phyloP scores from a whole-genome alignment of 2,888 invertebrate species.

The Acrobasis consociella region DNA sequence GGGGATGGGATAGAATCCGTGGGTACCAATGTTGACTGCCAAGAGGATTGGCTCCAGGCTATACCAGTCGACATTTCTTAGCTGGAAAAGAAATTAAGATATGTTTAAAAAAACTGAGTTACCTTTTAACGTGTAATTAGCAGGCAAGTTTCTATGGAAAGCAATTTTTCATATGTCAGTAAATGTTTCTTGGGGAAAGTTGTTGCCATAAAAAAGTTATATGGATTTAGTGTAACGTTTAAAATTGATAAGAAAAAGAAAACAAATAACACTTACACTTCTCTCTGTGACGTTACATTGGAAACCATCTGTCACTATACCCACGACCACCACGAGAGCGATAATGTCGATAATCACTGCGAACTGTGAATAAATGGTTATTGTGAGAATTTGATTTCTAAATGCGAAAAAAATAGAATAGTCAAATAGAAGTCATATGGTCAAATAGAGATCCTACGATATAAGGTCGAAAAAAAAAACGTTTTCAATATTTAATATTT shows the following conservation, averaged over 20 bases:
- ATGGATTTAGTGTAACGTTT: too few species aligned
- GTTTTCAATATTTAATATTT: too few species aligned
- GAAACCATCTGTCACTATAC: constrained; percentile 58
- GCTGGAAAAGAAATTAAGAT: constrained; percentile 37
- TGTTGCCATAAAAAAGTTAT: too few species aligned
- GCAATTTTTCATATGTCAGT: too few species aligned
- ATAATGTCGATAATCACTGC: constrained; percentile 58
- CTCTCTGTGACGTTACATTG: constrained; percentile 58
- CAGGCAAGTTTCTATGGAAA: too few species aligned
- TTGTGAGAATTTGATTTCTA: neutral
- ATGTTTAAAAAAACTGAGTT: neutral
- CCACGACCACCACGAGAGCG: constrained; percentile 55
- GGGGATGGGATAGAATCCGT: constrained; percentile 67
- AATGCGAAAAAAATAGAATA: too few species aligned
- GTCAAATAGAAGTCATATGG: too few species aligned
- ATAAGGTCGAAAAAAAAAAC: too few species aligned
- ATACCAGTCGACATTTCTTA: constrained; percentile 45
- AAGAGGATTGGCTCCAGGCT: constrained; percentile 57
- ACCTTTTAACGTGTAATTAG: too few species aligned
- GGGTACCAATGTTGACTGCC: constrained; percentile 64
- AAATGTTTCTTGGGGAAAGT: too few species aligned
- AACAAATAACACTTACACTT: constrained; percentile 46
- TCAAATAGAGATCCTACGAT: too few species aligned
- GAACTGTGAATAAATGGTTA: constrained; percentile 46
- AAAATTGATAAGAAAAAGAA: too few species aligned